Evolutionary conservation across 2,797 vertebrate genomes (phyloP), one percentile per base, ranked within the genome.

Genomic region (Ptychobarbus kaznakovi): DNA sequence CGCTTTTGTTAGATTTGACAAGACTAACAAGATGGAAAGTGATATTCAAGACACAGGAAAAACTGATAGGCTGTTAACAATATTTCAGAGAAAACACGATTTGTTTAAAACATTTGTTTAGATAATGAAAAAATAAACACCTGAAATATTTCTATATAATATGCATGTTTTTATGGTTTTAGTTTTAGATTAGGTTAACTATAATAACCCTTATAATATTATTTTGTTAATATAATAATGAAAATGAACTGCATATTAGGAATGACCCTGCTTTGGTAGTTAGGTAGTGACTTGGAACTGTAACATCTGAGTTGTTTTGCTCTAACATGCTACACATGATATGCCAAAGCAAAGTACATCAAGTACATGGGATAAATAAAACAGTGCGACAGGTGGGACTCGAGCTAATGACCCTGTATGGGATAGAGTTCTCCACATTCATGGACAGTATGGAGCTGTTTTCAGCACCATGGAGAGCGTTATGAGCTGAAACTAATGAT

Each of bases 401-500:
- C 66, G 20, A 80, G 42, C 53, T 85, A 85, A 80, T 85, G 77
- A 66, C 79, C 42, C 44, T 84, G 75, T 11, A 53, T 61, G 65
- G 63, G 40, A 85, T 73, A 53, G 22, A 49, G 68, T 63, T 80
- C 51, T 69, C 13, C 25, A 63, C 63, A 49, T 46, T n/a, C 28
- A 40, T 82, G 51, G 44, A 76, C 38, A 87, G 58, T 40, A 2
- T 56, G 40, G 40, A 76, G 44, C 61, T 77, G 65, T 28, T 76
- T 90, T 93, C 95, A 96, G 94, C 49, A 95, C 94, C 94, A 86
- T 10, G 93, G 95, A 94, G 92, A 95, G 95, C 42, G 82, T 49
- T 49, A 73, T 3, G 1, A 68, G 20, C 28, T 77, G 42, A 82
- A 80, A 70, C 20, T 46, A n/a, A 25, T 53, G 22, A 84, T 58